A percentile compares a stretch with the other conserved stretches of the same genome.
Evolutionary conservation across 2,888 invertebrate species (phyloP).

Genomic region (Limnephilus marmoratus): DNA sequence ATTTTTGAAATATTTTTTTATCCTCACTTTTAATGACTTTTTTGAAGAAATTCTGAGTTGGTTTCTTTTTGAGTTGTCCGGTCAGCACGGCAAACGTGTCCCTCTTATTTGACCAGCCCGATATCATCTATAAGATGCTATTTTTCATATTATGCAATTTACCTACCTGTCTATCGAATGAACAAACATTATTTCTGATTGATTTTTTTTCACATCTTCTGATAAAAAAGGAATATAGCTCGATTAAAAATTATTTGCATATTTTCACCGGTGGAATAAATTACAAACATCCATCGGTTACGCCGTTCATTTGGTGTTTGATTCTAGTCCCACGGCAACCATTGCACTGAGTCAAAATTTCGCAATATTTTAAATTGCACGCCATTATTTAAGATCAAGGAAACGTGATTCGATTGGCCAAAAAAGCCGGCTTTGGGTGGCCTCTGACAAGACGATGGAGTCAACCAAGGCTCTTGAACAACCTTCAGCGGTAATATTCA

Average conservation of each 20-base stretch:
- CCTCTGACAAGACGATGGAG: not conserved
- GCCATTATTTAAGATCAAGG: constrained; percentile 10
- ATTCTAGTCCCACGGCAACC: not conserved
- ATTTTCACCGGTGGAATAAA: not conserved
- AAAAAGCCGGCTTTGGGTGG: constrained; percentile 27
- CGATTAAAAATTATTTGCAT: not conserved
- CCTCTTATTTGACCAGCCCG: not conserved
- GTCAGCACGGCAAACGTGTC: not conserved
- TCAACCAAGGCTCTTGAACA: not conserved
- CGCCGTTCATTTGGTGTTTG: not conserved
- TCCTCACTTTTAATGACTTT: too few relatives aligned
- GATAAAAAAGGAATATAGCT: not conserved
- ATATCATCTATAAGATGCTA: not conserved
- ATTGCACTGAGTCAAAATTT: not conserved
- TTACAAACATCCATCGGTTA: not conserved
- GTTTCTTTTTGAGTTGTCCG: too few relatives aligned
- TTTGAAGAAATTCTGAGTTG: too few relatives aligned
- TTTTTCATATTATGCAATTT: not conserved
- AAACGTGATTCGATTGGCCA: constrained; percentile 26
- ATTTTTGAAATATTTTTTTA: too few relatives aligned
- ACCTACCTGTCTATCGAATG: not conserved
- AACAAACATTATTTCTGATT: not conserved
- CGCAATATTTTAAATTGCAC: constrained; percentile 32
- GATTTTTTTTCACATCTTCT: not conserved
- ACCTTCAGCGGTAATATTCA: not conserved